Base-by-base conservation (phyloP, 2,797 vertebrate species). In the Nasua narica region DNA sequence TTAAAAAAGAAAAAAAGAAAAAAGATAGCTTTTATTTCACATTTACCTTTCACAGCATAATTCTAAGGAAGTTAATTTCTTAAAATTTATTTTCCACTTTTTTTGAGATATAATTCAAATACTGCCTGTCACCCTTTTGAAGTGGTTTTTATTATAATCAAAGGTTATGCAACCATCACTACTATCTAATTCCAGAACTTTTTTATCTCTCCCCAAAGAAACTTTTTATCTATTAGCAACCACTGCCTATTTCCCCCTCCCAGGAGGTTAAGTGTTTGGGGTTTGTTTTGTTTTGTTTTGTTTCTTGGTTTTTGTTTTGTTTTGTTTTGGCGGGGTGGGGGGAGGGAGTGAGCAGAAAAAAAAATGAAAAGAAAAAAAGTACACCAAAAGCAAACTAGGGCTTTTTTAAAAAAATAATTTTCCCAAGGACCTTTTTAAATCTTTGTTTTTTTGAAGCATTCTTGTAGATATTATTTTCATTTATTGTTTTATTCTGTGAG, bases 391-490 rank as follows among this genome's bases (percentile, higher is more conserved):
- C 2, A 60, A 56, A 50, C 12, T 25, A 37, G 25, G 18, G 10
- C 46, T 72, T 78, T 77, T 16, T 67, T 16, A 69, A 92, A 67
- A 70, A n/a, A 7, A 4, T 32, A 1, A 29, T 86, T 46, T 90
- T 62, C 40, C 29, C 27, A 69, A 79, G 12, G 3, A 0, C 10
- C 7, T 52, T 81, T 87, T 16, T 69, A 43, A 62, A 54, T 72
- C 25, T 62, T 89, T 91, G n/a, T 86, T 83, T 6, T 78, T 94
- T 25, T 91, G 32, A 84, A 37, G 4, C 43, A 77, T 81, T 43
- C 1, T 76, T 56, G 25, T 18, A 84, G 9, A n/a, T 67, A 21
- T 5, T 70, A 40, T 70, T 60, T 37, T 48, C 12, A 48, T 43
- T 65, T 78, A 43, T 35, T 18, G 23, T 78, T 90, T 90, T 37